Percentiles rank a stretch among this genome's conserved stretches.
Evolutionary conservation across 2,113 vertebrate genomes (phyloP).

Genomic region (Halichoerus grypus): DNA sequence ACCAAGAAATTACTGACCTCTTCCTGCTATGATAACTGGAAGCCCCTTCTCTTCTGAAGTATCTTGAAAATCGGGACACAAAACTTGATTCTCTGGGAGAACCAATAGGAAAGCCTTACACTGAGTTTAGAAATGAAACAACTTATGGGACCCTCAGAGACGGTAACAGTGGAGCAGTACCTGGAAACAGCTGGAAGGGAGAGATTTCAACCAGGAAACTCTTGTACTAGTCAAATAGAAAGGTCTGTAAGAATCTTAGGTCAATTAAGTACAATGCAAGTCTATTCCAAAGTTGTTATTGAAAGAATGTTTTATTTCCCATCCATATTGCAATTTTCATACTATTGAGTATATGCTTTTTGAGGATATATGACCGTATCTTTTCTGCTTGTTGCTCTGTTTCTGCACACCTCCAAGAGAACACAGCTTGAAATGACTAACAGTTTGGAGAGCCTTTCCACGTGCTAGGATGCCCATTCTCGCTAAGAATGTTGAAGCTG

Average conservation of each 20-base stretch:
- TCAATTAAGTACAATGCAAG: neutral
- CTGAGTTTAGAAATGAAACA: neutral
- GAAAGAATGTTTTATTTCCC: neutral
- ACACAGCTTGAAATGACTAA: neutral
- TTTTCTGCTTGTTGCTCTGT: neutral
- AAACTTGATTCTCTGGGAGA: neutral
- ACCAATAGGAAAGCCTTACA: neutral
- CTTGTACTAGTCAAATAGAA: neutral
- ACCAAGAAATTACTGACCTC: neutral
- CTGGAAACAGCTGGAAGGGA: neutral
- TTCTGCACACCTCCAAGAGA: neutral
- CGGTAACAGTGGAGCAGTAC: rapidly evolving
- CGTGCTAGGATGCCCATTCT: rapidly evolving
- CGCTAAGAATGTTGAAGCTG: neutral
- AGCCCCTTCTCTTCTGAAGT: neutral
- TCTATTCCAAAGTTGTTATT: neutral
- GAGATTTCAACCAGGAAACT: neutral
- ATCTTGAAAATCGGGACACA: neutral
- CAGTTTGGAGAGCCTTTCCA: neutral
- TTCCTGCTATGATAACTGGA: neutral
- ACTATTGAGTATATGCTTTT: neutral
- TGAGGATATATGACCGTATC: neutral
- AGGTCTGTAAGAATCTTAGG: neutral
- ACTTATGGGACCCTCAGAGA: neutral
- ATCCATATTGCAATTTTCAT: neutral